These are phyloP conservation scores for Phrynocephalus guinanensis DNA, from an alignment of 2,797 vertebrate species.

Conservation along the genomic window DNA sequence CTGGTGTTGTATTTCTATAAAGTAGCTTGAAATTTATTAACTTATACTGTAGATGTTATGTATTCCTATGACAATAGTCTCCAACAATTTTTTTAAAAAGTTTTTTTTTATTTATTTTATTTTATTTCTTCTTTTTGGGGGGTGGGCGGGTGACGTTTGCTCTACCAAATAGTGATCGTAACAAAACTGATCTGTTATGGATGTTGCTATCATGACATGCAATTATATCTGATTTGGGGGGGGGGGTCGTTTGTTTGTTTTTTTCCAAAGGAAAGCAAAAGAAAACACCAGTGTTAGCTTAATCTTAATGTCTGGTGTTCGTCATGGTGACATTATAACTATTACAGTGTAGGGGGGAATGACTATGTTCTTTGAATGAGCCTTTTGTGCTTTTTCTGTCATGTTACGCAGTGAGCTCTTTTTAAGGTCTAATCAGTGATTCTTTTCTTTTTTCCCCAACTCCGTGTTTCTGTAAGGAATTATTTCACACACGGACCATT, in stretches of 20 bases:
- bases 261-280: conserved; percentile 70
- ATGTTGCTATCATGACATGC: conserved; percentile 94
- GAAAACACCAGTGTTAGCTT: conserved; percentile 92
- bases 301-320: conserved; percentile 94
- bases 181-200: conserved; percentile 96
- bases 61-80: conserved; percentile 98
- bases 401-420: conserved; percentile 92
- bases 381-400: conserved; percentile 91
- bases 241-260: conserved; percentile 80
- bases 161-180: conserved; percentile 96
- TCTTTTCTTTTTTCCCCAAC: conserved; percentile 84
- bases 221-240: conserved; percentile 84
- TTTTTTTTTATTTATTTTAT: conserved; percentile 83
- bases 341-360: conserved; percentile 86
- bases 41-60: conserved; percentile 99
- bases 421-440: conserved; percentile 91
- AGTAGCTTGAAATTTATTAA: conserved; percentile 98
- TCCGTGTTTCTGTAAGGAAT: conserved; percentile 94
- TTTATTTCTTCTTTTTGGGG: conserved; percentile 76
- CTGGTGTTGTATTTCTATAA: conserved; percentile 99
- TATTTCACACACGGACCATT: conserved; percentile 94
- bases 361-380: conserved; percentile 87
- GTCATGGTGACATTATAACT: conserved; percentile 93
- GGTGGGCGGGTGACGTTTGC: conserved; percentile 85
- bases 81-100: conserved; percentile 88